Base-by-base conservation (phyloP, 2,113 vertebrate species). In the Ceuthmochares aereus region DNA sequence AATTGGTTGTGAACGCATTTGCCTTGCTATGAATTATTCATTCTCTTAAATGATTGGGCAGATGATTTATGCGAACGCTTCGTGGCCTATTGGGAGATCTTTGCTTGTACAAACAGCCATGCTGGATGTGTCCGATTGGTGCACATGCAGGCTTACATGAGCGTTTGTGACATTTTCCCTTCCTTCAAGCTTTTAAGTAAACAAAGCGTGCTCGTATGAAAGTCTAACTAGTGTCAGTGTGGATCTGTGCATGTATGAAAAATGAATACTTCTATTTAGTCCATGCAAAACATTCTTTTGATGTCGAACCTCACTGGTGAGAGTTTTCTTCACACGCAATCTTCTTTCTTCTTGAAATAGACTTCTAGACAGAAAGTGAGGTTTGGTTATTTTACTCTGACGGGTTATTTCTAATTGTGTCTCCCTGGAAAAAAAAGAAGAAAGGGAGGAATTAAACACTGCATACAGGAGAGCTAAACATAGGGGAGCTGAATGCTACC, bases 161-260 rank as follows among this genome's bases (percentile, higher is more conserved):
- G 43, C 89, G 4, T 49, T 96, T 96, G 94, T 96, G 96, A 96
- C 96, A 96, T 87, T 47, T 97, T 77, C 77, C 76, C 94, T 95
- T 86, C 94, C 95, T 96, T 79, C 93, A 52, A 95, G 96, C 96
- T 97, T 93, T 96, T 97, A 97, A 96, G 95, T 96, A 96, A 97
- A 97, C 96, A 97, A 97, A 95, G 80, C 67, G 86, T 6, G 91
- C 89, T 84, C 13, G 9, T 59, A 81, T 90, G 89, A 74, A 94
- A 95, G 89, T n/a, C 83, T 86, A 90, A 59, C 91, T 42, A 66
- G 92, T 95, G 96, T 95, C 96, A 95, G 68, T 17, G 84, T 36
- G 80, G 55, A 95, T 97, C 95, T 89, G 86, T 74, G 95, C 89
- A 87, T 51, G 80, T 59, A 42, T 89, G 95, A 87, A 84, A 94